Percentiles rank a stretch among this genome's conserved stretches.
Conservation (phyloP, 2,113 vertebrate genomes). For the Polyodon spathula region DNA sequence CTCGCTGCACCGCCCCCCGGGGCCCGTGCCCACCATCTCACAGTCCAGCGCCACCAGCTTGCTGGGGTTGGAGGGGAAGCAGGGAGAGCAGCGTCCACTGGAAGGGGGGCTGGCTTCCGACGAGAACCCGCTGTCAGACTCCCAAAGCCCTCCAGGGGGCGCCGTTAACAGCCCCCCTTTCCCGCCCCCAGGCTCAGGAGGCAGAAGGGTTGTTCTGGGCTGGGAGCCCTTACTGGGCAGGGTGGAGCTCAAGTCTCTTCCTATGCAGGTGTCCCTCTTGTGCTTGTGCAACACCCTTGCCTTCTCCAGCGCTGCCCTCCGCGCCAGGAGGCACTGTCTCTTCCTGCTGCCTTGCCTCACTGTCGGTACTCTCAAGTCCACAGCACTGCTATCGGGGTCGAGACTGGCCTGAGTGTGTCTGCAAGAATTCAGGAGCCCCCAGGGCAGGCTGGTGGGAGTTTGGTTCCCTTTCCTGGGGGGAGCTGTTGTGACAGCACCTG, state of each 20-base stretch:
- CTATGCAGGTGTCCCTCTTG: too few species aligned
- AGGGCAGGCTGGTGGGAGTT: not conserved
- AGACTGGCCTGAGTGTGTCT: not conserved
- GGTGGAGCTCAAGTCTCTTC: too few species aligned
- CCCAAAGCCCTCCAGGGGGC: slow-evolving; percentile 32
- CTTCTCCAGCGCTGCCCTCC: slow-evolving; percentile 39
- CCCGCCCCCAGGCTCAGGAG: too few species aligned
- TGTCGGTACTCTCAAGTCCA: not conserved
- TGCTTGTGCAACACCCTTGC: slow-evolving; percentile 37
- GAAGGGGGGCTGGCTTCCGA: slow-evolving; percentile 36
- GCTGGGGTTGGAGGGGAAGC: slow-evolving; percentile 6
- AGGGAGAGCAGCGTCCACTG: slow-evolving; percentile 34
- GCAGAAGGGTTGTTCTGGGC: not conserved
- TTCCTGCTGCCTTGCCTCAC: slow-evolving; percentile 30
- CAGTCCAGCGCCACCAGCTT: slow-evolving; percentile 82
- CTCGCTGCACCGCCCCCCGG: slow-evolving; percentile 61
- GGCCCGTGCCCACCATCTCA: slow-evolving; percentile 94
- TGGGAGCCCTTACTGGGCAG: accelerated
- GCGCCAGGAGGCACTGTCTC: slow-evolving; percentile 50
- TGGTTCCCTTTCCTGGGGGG: not conserved
- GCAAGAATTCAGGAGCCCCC: not conserved
- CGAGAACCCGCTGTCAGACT: slow-evolving; percentile 47
- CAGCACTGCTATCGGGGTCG: too few species aligned
- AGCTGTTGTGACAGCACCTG: not conserved
- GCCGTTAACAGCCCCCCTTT: not conserved